Base-by-base conservation (phyloP, 2,888 invertebrate genomes). In the Apotomis betuletana region DNA sequence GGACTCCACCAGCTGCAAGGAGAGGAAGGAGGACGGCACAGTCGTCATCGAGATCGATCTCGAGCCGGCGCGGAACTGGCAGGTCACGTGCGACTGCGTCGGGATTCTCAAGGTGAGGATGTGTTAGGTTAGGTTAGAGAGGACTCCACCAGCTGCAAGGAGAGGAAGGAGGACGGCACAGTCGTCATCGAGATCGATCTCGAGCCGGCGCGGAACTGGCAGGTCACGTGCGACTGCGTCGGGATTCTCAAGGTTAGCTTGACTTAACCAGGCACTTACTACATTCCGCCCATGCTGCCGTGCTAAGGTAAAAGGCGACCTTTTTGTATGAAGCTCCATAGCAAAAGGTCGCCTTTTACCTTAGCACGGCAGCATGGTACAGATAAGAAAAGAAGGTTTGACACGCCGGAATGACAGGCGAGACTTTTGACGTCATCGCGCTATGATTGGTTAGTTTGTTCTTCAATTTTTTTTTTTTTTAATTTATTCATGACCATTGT, bases 221-320 rank as follows among this genome's bases (percentile, higher is more conserved):
- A 96, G 81, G 96, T 97, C 73, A 97, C 97, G 77, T 98, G 99
- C 87, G 99, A 99, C 94, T 99, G 99, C 92, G 98, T 99, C 72
- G 99, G 99, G 12, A 99, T 99, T 80, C 94, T 99, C 76, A 99
- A 97, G 92, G 95, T 95, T 27, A 2, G 27, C 27, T 27, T 27
- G 27, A 27, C 27, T 27, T 27, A 27, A 27, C 27, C 27, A 27
- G 27, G 27, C 27, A 27, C 27, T 27, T 27, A 27, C 2, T 27
- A 27, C 27, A 27, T 27, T 27, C 27, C 27, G 27, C 27, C 27
- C 27, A 27, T 27, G 27, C 1, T 27, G n/a, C n/a, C n/a, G n/a
- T n/a, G n/a, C n/a, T n/a, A n/a, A n/a, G n/a, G n/a, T n/a, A n/a
- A n/a, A n/a, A n/a, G n/a, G n/a, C n/a, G n/a, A n/a, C n/a, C n/a